Percentiles rank a stretch among this genome's conserved stretches.
Evolutionary conservation across 2,113 vertebrate genomes (phyloP).

Genomic region (Pogonocichla stellata): DNA sequence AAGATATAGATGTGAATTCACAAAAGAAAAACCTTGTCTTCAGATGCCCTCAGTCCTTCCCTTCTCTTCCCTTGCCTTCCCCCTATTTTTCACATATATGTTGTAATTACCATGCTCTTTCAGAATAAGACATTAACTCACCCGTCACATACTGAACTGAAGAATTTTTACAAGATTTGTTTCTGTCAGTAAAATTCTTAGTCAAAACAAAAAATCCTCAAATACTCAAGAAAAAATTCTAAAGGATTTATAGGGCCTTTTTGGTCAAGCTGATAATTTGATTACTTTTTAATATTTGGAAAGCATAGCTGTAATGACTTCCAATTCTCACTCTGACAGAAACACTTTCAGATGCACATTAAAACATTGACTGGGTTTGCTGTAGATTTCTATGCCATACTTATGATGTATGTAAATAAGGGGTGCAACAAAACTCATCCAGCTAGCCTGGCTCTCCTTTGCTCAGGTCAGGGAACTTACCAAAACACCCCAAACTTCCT

Average conservation of each 20-base stretch:
- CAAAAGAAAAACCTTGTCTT: neutral
- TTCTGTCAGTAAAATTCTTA: neutral
- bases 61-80: neutral
- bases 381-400: neutral
- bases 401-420: neutral
- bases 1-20: neutral
- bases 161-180: neutral
- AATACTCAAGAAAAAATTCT: neutral
- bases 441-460: neutral
- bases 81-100: accelerated
- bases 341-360: neutral
- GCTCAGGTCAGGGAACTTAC: neutral
- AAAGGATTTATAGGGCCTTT: neutral
- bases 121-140: neutral
- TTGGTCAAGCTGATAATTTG: neutral
- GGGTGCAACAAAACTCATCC: neutral
- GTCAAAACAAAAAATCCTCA: neutral
- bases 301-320: neutral
- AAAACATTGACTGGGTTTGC: neutral
- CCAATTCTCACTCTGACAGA: neutral
- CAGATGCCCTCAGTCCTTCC: neutral
- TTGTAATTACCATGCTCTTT: neutral
- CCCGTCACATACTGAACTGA: neutral
- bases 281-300: neutral
- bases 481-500: neutral